A percentile compares a stretch with the other conserved stretches of the same genome.
Evolutionary conservation across 2,797 vertebrate genomes (phyloP).

Genomic region (Peromyscus eremicus): DNA sequence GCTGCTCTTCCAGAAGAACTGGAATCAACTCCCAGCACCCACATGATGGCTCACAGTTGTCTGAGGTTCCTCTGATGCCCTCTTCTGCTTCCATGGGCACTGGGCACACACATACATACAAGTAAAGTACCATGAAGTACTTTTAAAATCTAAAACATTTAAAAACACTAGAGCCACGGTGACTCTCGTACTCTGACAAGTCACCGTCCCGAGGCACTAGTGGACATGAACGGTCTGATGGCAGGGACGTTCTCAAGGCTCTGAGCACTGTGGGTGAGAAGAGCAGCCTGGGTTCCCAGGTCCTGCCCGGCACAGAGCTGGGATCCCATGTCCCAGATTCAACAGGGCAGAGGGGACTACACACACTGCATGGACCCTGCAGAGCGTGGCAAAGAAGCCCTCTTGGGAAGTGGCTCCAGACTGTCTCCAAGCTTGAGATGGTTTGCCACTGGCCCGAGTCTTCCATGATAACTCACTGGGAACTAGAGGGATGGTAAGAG

Average conservation of each 20-base stretch:
- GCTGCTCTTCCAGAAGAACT: not conserved
- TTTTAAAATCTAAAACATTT: not conserved
- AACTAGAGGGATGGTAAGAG: not conserved
- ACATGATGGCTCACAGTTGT: not conserved
- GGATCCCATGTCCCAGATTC: not conserved
- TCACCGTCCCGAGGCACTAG: not conserved
- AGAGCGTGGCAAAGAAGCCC: not conserved
- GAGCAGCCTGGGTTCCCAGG: not conserved
- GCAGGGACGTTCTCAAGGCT: not conserved
- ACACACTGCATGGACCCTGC: not conserved
- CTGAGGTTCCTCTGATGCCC: no score
- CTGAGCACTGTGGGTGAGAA: not conserved
- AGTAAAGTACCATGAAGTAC: not conserved
- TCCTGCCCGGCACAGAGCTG: not conserved
- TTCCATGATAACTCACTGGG: not conserved
- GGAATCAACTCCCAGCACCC: not conserved
- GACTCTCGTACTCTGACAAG: not conserved
- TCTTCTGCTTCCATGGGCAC: not conserved
- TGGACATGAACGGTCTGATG: not conserved
- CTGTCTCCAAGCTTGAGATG: constrained; percentile 1
- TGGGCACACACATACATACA: not conserved
- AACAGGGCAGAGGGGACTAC: not conserved
- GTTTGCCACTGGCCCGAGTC: not conserved
- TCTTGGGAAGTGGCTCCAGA: not conserved
- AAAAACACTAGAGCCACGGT: not conserved